Percentiles rank a stretch among this genome's conserved stretches.
Evolutionary conservation across 2,113 vertebrate genomes (phyloP).

Genomic region (Verasper variegatus): DNA sequence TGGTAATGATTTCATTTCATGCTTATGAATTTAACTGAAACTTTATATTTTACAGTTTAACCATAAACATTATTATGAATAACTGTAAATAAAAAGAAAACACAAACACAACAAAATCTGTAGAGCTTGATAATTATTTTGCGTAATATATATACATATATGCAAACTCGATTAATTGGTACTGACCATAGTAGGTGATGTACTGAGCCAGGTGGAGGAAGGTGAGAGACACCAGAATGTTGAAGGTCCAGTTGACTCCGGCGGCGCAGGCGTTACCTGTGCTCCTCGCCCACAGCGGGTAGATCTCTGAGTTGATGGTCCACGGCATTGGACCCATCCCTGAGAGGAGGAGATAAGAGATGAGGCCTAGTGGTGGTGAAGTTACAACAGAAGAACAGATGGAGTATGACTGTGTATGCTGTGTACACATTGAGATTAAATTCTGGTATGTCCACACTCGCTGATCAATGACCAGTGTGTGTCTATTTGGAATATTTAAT

Average conservation of each 20-base stretch:
- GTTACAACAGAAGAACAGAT: background rate
- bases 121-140: too few relatives aligned
- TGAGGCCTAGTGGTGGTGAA: background rate
- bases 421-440: too few relatives aligned
- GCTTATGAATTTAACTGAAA: too few relatives aligned
- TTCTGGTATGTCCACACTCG: too few relatives aligned
- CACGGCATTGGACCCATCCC: constrained; percentile 99
- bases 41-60: too few relatives aligned
- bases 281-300: constrained; percentile 97
- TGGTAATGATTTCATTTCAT: too few relatives aligned
- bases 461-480: too few relatives aligned
- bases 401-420: background rate
- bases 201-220: constrained; percentile 95
- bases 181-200: constrained; percentile 95
- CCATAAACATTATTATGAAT: too few relatives aligned
- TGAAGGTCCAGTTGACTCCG: constrained; percentile 97
- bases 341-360: constrained; percentile 42
- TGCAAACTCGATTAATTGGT: background rate
- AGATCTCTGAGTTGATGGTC: constrained; percentile 99
- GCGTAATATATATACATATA: too few relatives aligned
- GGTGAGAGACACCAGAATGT: constrained; percentile 93
- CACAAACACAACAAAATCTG: too few relatives aligned
- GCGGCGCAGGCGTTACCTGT: constrained; percentile 97
- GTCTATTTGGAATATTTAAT: too few relatives aligned
- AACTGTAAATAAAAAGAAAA: too few relatives aligned